Percentiles rank a stretch among this genome's conserved stretches.
phyloP scores from a whole-genome alignment of 1,140 invertebrate genomes.

The Leptopilina boulardi region DNA sequence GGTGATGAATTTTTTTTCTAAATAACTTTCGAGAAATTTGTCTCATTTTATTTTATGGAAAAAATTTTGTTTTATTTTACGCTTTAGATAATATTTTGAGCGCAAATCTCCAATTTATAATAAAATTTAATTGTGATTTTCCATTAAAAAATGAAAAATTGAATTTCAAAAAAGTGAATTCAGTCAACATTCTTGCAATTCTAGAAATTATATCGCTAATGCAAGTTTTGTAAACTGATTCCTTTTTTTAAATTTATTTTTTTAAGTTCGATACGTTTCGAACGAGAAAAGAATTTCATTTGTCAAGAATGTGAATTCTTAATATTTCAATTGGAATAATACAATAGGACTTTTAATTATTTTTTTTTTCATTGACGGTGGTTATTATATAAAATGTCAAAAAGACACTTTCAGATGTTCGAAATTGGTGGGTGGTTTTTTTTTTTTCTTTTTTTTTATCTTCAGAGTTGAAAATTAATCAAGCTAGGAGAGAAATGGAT shows the following conservation, averaged over 20 bases:
- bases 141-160: no score
- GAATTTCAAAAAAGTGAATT: neutral
- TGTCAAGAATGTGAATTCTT: constrained; percentile 8
- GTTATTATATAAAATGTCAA: constrained; percentile 59
- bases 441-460: constrained; percentile 39
- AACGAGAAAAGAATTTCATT: neutral
- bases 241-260: neutral
- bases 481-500: constrained; percentile 76
- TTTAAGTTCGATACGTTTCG: neutral
- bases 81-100: no score
- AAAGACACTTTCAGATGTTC: constrained; percentile 62
- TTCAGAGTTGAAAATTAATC: constrained; percentile 47
- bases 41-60: no score
- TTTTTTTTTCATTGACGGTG: constrained; percentile 69
- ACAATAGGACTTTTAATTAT: constrained; percentile 50
- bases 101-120: neutral
- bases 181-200: neutral
- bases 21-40: no score
- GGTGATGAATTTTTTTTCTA: no score
- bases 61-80: no score
- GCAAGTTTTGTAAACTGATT: neutral
- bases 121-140: neutral
- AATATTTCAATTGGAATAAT: constrained; percentile 34
- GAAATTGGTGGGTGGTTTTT: constrained; percentile 43
- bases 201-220: neutral